phyloP scores from a whole-genome alignment of 2,797 vertebrate genomes.

The Distichodus sexfasciatus region DNA sequence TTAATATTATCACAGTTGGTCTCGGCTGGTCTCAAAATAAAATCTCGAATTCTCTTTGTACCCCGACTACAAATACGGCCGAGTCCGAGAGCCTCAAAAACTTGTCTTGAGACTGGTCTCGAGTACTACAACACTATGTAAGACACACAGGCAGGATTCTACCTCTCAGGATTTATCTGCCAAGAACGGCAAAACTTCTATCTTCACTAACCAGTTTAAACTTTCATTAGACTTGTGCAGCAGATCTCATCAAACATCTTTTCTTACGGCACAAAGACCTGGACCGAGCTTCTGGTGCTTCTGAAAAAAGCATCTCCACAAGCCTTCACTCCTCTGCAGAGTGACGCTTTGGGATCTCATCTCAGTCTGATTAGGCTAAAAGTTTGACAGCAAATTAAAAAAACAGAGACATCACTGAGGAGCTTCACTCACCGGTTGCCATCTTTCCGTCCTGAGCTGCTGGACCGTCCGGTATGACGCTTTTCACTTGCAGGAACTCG shows the following conservation, averaged over 20 bases:
- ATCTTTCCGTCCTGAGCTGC: conserved; percentile 97
- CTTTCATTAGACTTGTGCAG: conserved; percentile 13
- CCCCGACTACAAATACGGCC: no score
- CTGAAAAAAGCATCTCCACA: neutral
- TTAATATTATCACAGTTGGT: no score
- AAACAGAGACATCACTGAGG: neutral
- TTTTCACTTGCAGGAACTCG: conserved; percentile 98
- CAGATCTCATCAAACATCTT: conserved; percentile 11
- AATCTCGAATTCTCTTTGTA: no score
- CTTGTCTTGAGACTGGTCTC: no score
- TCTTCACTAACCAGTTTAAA: conserved; percentile 6
- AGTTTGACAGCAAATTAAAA: neutral
- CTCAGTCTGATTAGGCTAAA: neutral
- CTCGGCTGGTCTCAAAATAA: no score
- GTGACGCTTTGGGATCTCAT: neutral
- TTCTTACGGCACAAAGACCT: neutral
- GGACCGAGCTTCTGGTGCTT: neutral
- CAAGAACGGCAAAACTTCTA: neutral
- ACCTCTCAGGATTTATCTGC: no score
- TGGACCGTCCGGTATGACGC: conserved; percentile 95
- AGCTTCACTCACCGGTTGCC: conserved; percentile 85
- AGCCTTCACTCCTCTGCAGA: neutral
- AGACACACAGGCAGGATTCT: no score
- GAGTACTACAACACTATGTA: no score
- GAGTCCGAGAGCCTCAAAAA: no score